Evolutionary conservation across 2,888 invertebrate species (phyloP), one percentile per base, ranked within the genome.

Genomic region (Antheraea assamensis): DNA sequence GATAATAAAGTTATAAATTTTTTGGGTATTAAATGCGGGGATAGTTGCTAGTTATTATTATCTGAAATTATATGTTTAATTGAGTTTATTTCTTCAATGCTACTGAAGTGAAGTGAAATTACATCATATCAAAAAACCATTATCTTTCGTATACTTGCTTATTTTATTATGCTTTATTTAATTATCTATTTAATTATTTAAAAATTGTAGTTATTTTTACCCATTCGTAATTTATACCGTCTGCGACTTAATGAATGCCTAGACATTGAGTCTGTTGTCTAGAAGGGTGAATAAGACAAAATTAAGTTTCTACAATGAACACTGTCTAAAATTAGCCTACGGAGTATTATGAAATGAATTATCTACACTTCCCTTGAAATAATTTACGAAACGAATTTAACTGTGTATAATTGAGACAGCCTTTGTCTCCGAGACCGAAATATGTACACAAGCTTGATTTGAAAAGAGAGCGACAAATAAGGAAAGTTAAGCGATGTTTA

Each of bases 181-280:
- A n/a, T n/a, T n/a, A n/a, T n/a, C n/a, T n/a, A n/a, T n/a, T n/a
- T n/a, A n/a, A n/a, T 17, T 5, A 52, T 19, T 52, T 52, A 8
- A 55, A n/a, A 55, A 55, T n/a, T n/a, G 2, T 55, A 0, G n/a
- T 55, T 24, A 24, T n/a, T 68, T 7, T 68, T 10, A 13, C 10
- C n/a, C n/a, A 10, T 35, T 35, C 21, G 68, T 68, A 68, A 68
- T 68, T 35, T 35, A 87, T 89, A 80, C 82, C 83, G 93, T 93
- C 93, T 93, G 90, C 86, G 78, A 81, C 78, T 86, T 86, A 89
- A 91, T 92, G 89, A 88, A 85, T 80, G 78, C 42, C 84, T 86
- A 85, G 84, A 83, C 85, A 80, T 81, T 80, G 78, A 79, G 82
- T 76, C 78, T 80, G 82, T 77, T 72, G 76, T 81, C 78, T 76